A percentile compares a stretch with the other conserved stretches of the same genome.
Conservation (phyloP, 2,797 vertebrate genomes). For the Cyprinella venusta region DNA sequence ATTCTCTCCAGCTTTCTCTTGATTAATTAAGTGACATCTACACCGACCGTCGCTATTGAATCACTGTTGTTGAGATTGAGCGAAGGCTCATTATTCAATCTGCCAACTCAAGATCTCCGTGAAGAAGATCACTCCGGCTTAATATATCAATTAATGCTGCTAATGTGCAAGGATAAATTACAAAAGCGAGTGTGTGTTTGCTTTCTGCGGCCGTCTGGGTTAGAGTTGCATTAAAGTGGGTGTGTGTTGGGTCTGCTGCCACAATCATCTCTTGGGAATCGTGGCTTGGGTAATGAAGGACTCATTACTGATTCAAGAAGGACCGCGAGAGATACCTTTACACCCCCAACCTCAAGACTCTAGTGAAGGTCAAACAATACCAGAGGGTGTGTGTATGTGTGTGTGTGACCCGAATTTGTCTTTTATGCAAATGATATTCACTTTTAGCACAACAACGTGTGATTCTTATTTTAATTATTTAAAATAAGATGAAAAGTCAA, state of each 20-base stretch:
- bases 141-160: constrained; percentile 45
- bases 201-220: neutral
- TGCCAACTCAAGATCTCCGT: constrained; percentile 13
- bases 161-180: constrained; percentile 23
- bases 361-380: constrained; percentile 75
- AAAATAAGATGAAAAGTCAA: neutral
- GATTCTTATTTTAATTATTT: neutral
- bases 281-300: constrained; percentile 80
- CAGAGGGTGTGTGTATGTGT: constrained; percentile 30
- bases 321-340: constrained; percentile 77
- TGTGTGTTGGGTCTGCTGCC: constrained; percentile 33
- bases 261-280: constrained; percentile 68
- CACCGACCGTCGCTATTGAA: constrained; percentile 14
- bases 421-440: constrained; percentile 30
- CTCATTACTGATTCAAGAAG: constrained; percentile 82
- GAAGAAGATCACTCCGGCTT: constrained; percentile 28
- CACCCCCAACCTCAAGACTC: constrained; percentile 66
- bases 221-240: constrained; percentile 21
- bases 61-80: constrained; percentile 17
- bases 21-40: constrained; percentile 45
- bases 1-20: constrained; percentile 13
- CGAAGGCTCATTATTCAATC: constrained; percentile 42
- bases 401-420: constrained; percentile 39
- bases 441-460: neutral
- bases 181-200: neutral